Evolutionary conservation across 2,888 invertebrate genomes (phyloP).

Genomic region (Candidula unifasciata): DNA sequence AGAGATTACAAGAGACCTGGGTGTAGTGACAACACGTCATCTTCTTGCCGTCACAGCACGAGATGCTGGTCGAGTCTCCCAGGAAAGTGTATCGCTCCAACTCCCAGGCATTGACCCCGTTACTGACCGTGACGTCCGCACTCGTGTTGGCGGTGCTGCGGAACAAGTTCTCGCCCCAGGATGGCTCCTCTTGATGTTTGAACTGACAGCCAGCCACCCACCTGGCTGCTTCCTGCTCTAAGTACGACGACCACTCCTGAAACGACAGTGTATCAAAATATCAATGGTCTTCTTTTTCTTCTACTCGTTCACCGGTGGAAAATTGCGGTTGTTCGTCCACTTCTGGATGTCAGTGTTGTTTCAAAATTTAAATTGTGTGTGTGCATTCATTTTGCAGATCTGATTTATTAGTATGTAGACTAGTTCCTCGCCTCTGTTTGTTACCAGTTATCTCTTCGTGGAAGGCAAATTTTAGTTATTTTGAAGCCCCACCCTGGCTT

Average conservation of each 20-base stretch:
- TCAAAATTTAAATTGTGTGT: too few species aligned
- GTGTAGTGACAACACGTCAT: conserved; percentile 32
- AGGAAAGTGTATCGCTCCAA: conserved; percentile 39
- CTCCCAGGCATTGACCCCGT: conserved; percentile 33
- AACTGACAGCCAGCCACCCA: conserved; percentile 50
- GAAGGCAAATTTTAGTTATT: too few species aligned
- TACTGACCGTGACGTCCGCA: neutral
- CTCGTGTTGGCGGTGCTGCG: conserved; percentile 32
- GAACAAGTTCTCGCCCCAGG: conserved; percentile 52
- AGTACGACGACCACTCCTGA: conserved; percentile 37
- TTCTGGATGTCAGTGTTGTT: too few species aligned
- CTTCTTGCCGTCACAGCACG: conserved; percentile 31
- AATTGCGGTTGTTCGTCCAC: too few species aligned
- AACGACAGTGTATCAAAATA: too few species aligned
- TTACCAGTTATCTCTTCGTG: too few species aligned
- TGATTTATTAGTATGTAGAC: too few species aligned
- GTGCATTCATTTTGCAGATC: too few species aligned
- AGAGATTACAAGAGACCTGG: neutral
- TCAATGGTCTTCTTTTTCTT: too few species aligned
- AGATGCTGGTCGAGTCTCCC: neutral
- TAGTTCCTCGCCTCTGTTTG: too few species aligned
- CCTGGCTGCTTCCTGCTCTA: conserved; percentile 33
- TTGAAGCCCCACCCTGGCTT: too few species aligned
- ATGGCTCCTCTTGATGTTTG: conserved; percentile 35
- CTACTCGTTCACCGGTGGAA: too few species aligned